Conservation (phyloP, 2,113 vertebrate genomes). For the Athene noctua region DNA sequence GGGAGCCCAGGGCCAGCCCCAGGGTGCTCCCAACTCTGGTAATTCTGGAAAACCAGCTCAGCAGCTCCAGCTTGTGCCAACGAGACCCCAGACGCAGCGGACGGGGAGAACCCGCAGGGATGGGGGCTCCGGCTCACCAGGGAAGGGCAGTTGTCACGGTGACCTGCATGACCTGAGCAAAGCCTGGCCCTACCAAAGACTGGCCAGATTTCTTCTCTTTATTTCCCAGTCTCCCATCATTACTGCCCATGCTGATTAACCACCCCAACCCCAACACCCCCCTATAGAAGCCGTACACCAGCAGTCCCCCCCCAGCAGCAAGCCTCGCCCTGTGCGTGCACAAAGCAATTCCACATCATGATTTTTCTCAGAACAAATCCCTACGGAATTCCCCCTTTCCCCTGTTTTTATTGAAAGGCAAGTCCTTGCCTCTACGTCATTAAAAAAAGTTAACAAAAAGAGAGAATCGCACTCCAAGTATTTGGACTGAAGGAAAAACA, state of each 20-base stretch:
- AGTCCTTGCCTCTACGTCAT: background rate
- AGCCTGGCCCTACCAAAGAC: background rate
- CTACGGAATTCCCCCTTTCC: accelerated
- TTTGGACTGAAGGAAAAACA: background rate
- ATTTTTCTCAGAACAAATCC: background rate
- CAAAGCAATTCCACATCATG: accelerated
- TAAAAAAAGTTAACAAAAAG: background rate
- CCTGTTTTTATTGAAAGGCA: background rate
- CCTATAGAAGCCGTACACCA: accelerated
- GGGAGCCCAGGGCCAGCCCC: background rate
- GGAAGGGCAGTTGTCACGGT: background rate
- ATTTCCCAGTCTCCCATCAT: background rate
- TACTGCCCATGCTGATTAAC: background rate
- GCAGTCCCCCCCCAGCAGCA: accelerated
- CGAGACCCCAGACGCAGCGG: accelerated
- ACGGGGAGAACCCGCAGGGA: no score
- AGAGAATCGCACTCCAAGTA: background rate
- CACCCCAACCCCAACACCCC: background rate
- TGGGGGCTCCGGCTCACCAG: background rate
- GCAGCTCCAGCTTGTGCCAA: background rate
- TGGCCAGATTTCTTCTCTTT: background rate
- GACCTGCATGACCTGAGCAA: background rate
- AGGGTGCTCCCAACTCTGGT: accelerated
- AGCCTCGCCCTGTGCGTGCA: accelerated
- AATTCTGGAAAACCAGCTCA: background rate